phyloP scores from a whole-genome alignment of 2,888 invertebrate genomes.

The Lasiommata megera region DNA sequence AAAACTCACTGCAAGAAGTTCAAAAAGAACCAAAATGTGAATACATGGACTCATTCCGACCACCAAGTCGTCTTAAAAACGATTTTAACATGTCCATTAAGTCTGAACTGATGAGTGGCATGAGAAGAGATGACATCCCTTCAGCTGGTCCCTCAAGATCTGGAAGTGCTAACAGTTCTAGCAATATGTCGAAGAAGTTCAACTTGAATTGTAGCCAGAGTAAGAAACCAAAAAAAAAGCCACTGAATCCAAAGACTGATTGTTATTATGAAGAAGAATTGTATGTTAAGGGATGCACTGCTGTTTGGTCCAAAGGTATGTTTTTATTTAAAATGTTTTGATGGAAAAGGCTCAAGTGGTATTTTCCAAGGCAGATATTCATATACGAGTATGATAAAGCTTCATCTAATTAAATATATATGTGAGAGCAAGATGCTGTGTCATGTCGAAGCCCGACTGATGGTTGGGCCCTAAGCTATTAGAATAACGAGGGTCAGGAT shows the following conservation, averaged over 20 bases:
- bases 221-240: constrained; percentile 43
- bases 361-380: no score
- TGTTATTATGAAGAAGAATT: constrained; percentile 90
- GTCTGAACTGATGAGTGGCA: constrained; percentile 58
- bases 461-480: no score
- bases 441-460: no score
- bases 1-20: constrained; percentile 49
- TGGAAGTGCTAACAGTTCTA: constrained; percentile 70
- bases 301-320: constrained; percentile 89
- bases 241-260: constrained; percentile 65
- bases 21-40: constrained; percentile 60
- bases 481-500: no score
- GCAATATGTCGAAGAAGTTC: constrained; percentile 73
- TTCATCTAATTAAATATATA: no score
- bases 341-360: no score
- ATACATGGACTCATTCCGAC: constrained; percentile 63
- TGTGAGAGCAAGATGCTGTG: no score
- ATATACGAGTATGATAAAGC: no score
- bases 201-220: constrained; percentile 48
- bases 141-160: constrained; percentile 56
- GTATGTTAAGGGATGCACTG: constrained; percentile 91
- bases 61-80: constrained; percentile 62
- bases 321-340: no score
- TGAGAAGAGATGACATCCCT: constrained; percentile 54
- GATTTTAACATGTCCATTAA: constrained; percentile 75